These are phyloP conservation scores for Trachymyrmex septentrionalis DNA, from an alignment of 1,140 invertebrate genomes.

Conservation along the genomic window DNA sequence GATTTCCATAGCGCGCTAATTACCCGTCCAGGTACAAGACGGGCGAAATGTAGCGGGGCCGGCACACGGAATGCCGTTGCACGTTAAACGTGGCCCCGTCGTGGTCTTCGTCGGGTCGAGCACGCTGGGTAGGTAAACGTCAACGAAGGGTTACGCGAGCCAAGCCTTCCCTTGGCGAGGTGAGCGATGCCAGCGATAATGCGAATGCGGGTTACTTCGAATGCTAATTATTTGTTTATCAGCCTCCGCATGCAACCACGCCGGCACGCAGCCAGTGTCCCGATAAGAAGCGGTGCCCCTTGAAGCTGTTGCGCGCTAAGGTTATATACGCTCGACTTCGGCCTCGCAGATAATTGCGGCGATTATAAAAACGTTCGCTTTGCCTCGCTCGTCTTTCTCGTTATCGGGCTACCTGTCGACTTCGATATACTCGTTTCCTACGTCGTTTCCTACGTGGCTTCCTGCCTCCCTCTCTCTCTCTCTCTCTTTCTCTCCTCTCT, in stretches of 20 bases:
- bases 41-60: constrained; percentile 6
- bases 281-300: constrained; percentile 71
- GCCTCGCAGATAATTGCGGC: constrained; percentile 67
- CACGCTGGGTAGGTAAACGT: neutral
- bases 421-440: constrained; percentile 55
- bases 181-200: constrained; percentile 66
- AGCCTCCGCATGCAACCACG: constrained; percentile 73
- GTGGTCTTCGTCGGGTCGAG: constrained; percentile 1
- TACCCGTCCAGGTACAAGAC: constrained; percentile 26
- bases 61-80: constrained; percentile 56
- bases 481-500: neutral
- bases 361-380: constrained; percentile 67
- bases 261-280: constrained; percentile 59
- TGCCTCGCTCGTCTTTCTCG: constrained; percentile 64
- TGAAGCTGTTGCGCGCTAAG: constrained; percentile 15
- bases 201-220: constrained; percentile 75
- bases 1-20: constrained; percentile 56
- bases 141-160: constrained; percentile 46
- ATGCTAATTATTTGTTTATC: constrained; percentile 85
- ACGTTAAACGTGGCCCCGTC: constrained; percentile 20
- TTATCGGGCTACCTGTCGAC: constrained; percentile 36
- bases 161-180: constrained; percentile 7
- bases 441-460: constrained; percentile 12
- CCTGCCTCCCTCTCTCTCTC: neutral
- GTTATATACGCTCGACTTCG: constrained; percentile 36